Percentiles rank a stretch among this genome's conserved stretches.
These are phyloP conservation scores for Doryteuthis pealeii DNA, from an alignment of 1,140 invertebrate species.

Conservation along the genomic window DNA sequence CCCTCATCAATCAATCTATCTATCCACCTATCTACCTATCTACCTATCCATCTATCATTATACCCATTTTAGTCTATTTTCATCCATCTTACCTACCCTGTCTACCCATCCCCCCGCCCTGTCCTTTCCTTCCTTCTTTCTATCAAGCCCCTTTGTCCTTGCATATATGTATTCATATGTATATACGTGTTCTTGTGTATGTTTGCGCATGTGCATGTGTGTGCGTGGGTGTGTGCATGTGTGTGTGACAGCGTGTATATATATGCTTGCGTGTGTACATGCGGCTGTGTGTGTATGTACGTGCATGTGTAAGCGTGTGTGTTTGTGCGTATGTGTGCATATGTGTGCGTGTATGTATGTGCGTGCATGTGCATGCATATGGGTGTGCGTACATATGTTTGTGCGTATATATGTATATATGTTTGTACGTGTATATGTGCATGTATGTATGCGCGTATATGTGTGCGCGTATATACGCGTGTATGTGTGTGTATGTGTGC, in stretches of 20 bases:
- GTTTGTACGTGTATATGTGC: not conserved
- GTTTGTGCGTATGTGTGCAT: not conserved
- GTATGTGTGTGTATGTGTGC: not conserved
- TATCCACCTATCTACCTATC: no score
- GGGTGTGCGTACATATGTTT: not conserved
- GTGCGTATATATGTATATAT: not conserved
- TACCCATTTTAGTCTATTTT: no score
- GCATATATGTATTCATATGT: no score
- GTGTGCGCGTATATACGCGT: not conserved
- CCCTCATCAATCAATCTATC: not conserved
- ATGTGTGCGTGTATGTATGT: not conserved
- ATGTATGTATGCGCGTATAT: not conserved
- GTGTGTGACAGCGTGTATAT: not conserved
- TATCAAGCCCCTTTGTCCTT: not conserved
- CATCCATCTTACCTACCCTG: no score
- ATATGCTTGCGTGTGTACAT: not conserved
- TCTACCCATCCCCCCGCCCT: no score
- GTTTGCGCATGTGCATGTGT: not conserved
- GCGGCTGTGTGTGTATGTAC: not conserved
- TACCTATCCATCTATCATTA: no score
- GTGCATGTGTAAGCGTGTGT: not conserved
- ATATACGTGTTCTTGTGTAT: no score
- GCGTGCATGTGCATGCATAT: not conserved
- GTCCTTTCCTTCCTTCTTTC: not conserved
- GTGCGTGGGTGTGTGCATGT: not conserved